These are phyloP conservation scores for Scaeva pyrastri DNA, from an alignment of 2,888 invertebrate genomes.

Conservation along the genomic window DNA sequence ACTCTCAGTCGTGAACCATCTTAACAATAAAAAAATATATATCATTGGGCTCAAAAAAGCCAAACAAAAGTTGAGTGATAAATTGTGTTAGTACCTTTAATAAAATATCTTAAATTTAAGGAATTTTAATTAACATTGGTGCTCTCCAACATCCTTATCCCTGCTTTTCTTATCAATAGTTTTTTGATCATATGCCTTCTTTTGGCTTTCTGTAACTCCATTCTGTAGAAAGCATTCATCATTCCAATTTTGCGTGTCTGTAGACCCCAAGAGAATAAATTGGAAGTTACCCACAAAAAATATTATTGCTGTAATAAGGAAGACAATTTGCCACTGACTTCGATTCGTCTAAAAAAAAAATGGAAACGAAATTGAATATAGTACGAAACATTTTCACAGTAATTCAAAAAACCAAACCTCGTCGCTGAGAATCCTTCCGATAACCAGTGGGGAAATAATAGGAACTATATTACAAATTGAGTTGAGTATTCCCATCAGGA, in stretches of 20 bases:
- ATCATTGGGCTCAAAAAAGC: too few relatives aligned
- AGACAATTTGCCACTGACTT: conserved; percentile 88
- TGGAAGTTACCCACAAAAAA: conserved; percentile 88
- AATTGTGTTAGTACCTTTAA: too few relatives aligned
- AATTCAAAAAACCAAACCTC: conserved; percentile 71
- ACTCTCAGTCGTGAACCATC: too few relatives aligned
- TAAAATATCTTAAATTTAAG: neutral
- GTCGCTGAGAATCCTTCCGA: conserved; percentile 84
- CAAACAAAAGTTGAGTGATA: too few relatives aligned
- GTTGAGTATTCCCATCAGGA: conserved; percentile 87
- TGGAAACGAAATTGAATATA: conserved; percentile 64
- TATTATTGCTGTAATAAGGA: conserved; percentile 87
- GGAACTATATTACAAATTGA: conserved; percentile 85
- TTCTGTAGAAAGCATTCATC: conserved; percentile 81
- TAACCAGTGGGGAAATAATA: conserved; percentile 85
- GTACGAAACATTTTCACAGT: conserved; percentile 54
- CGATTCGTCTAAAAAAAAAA: conserved; percentile 85
- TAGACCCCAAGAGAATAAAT: conserved; percentile 87
- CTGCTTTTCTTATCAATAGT: neutral
- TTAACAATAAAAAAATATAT: too few relatives aligned
- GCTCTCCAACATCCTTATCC: neutral
- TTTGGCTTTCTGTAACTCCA: neutral
- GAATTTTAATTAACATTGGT: neutral
- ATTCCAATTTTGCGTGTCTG: conserved; percentile 88
- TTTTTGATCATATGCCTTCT: neutral